Percentiles rank a stretch among this genome's conserved stretches.
Evolutionary conservation across 2,797 vertebrate genomes (phyloP).

Genomic region (Sarcophilus harrisii): DNA sequence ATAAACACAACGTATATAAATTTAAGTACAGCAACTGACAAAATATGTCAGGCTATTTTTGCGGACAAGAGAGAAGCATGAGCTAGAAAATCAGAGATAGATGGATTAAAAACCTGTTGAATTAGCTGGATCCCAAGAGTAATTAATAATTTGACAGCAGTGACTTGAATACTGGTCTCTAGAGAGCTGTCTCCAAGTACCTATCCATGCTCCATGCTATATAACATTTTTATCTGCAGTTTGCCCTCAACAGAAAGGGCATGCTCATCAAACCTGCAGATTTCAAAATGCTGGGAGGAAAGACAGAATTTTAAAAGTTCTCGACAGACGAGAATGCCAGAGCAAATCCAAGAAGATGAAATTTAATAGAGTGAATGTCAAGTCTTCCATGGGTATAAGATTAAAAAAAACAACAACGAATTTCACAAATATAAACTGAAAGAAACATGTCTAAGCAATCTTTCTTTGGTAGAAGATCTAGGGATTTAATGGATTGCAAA

Average conservation of each 20-base stretch:
- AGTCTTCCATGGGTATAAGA: neutral
- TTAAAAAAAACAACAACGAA: neutral
- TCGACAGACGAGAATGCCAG: neutral
- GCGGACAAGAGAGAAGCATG: neutral
- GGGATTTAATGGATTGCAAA: neutral
- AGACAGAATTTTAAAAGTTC: neutral
- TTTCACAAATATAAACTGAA: neutral
- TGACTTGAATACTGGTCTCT: neutral
- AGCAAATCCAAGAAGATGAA: neutral
- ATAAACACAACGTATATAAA: neutral
- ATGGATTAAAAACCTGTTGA: neutral
- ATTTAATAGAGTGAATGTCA: neutral
- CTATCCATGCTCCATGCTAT: neutral
- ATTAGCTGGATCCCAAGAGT: neutral
- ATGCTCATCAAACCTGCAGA: neutral
- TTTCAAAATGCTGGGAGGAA: neutral
- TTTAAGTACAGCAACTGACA: neutral
- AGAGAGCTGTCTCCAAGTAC: neutral
- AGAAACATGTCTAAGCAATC: neutral
- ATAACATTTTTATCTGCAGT: neutral
- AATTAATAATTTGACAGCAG: neutral
- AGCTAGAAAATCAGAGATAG: neutral
- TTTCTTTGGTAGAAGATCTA: neutral
- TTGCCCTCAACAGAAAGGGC: neutral
- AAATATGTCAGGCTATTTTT: neutral